Conservation (phyloP, 2,888 invertebrate genomes). For the Oxycera nigricornis region DNA sequence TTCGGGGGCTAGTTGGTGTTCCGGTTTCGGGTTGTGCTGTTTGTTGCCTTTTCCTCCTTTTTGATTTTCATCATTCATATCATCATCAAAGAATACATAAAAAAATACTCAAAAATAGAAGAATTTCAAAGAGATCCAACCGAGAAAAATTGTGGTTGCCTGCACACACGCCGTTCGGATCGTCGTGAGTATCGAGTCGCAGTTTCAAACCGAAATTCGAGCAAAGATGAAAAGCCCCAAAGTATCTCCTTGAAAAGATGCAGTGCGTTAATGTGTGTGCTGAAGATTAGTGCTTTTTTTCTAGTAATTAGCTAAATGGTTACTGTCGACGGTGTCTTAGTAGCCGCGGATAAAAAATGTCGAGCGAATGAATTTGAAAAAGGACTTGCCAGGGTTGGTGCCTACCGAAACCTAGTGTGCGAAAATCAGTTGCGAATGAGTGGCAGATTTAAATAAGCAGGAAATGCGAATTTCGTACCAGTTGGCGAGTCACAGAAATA, state of each 20-base stretch:
- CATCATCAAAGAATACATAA: conserved; percentile 44
- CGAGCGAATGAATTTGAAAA: conserved; percentile 22
- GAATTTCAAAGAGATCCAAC: not conserved
- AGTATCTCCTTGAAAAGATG: conserved; percentile 12
- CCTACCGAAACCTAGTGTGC: not conserved
- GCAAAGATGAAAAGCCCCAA: not conserved
- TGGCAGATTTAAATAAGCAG: no score
- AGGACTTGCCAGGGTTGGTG: no score
- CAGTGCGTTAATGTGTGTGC: conserved; percentile 21
- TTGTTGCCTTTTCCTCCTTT: conserved; percentile 62
- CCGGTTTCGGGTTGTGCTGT: conserved; percentile 65
- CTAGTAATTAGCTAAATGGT: conserved; percentile 1
- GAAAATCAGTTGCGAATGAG: not conserved
- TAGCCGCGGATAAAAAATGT: not conserved
- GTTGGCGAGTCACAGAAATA: no score
- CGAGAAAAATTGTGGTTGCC: conserved; percentile 20
- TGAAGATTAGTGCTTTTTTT: not conserved
- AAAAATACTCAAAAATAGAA: conserved; percentile 12
- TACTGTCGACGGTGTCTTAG: not conserved
- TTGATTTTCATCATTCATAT: conserved; percentile 50
- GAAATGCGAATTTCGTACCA: no score
- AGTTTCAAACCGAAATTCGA: conserved; percentile 3
- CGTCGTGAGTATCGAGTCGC: conserved; percentile 1
- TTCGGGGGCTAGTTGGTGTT: conserved; percentile 60
- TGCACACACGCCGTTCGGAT: not conserved